Percentiles rank a stretch among this genome's conserved stretches.
phyloP scores from a whole-genome alignment of 2,888 invertebrate species.

The Xanthia togata region DNA sequence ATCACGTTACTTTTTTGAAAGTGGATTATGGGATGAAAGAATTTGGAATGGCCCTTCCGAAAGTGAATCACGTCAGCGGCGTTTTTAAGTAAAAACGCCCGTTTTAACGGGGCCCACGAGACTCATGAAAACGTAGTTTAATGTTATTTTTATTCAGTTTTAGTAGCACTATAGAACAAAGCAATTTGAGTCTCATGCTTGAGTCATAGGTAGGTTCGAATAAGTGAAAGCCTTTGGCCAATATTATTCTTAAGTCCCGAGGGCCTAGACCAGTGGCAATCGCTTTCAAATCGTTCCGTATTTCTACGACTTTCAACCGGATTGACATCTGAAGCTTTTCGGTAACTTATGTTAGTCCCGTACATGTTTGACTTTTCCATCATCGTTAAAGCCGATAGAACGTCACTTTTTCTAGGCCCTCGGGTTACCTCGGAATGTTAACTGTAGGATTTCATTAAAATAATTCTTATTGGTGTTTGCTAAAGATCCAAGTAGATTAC shows the following conservation, averaged over 20 bases:
- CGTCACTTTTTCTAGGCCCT: background rate
- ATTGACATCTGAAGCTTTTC: too few species aligned
- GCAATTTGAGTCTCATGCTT: background rate
- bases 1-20: slow-evolving; percentile 11
- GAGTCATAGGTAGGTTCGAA: background rate
- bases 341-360: too few species aligned
- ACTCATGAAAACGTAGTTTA: slow-evolving; percentile 4
- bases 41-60: slow-evolving; percentile 8
- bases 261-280: background rate
- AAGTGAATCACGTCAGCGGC: slow-evolving; percentile 15
- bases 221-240: background rate
- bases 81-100: slow-evolving; percentile 3
- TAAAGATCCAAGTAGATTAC: too few species aligned
- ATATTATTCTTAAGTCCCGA: background rate
- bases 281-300: background rate
- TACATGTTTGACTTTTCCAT: too few species aligned
- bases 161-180: background rate
- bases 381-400: background rate
- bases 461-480: too few species aligned
- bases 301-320: too few species aligned
- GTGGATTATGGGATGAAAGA: slow-evolving; percentile 34
- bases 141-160: slow-evolving; percentile 29
- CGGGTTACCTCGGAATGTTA: background rate
- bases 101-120: background rate
- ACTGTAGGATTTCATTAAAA: too few species aligned